These are phyloP conservation scores for Sphinx pinastri DNA, from an alignment of 2,888 invertebrate species.

Conservation along the genomic window DNA sequence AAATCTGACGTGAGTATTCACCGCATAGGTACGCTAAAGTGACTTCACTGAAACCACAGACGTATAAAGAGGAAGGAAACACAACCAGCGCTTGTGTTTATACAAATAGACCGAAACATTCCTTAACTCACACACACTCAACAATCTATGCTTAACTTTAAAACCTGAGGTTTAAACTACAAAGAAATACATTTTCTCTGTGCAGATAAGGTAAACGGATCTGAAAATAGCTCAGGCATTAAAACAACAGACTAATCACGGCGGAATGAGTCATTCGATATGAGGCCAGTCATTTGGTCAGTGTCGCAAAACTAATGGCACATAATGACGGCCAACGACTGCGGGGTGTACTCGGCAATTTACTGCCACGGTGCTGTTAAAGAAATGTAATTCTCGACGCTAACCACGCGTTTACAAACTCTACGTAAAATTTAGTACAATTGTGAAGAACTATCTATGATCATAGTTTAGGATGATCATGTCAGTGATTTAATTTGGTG, in stretches of 20 bases:
- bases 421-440: neutral
- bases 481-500: too few species aligned
- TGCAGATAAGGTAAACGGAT: constrained; percentile 37
- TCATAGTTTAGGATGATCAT: neutral
- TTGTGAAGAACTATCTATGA: neutral
- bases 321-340: constrained; percentile 77
- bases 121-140: too few species aligned
- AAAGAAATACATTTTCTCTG: neutral
- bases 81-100: too few species aligned
- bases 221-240: constrained; percentile 49
- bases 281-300: constrained; percentile 82
- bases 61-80: too few species aligned
- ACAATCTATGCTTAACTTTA: neutral
- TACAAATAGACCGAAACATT: too few species aligned
- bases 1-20: too few species aligned
- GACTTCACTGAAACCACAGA: too few species aligned
- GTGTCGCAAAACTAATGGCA: constrained; percentile 84
- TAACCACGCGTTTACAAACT: constrained; percentile 30
- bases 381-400: constrained; percentile 54
- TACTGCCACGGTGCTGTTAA: constrained; percentile 39
- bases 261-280: constrained; percentile 81
- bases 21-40: too few species aligned
- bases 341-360: constrained; percentile 56
- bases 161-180: neutral
- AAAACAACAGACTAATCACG: constrained; percentile 77